phyloP scores from a whole-genome alignment of 2,888 invertebrate genomes.

The Drosophila antonietae region DNA sequence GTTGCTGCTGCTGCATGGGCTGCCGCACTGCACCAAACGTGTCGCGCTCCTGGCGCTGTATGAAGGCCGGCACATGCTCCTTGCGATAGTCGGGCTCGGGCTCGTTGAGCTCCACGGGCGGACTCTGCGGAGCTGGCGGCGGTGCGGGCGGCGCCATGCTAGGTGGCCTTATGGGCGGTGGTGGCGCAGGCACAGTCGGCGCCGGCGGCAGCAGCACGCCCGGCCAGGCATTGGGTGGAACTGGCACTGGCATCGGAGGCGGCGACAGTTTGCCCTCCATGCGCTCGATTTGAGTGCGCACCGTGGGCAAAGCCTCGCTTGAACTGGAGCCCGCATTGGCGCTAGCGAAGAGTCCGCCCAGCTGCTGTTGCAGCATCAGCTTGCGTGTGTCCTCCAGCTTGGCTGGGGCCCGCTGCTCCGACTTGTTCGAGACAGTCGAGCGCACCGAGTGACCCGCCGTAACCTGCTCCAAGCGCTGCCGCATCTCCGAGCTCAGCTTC shows the following conservation, averaged over 20 bases:
- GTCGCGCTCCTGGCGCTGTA: constrained; percentile 89
- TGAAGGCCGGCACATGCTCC: constrained; percentile 86
- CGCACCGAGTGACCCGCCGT: constrained; percentile 95
- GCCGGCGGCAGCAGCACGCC: constrained; percentile 88
- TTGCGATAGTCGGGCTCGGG: constrained; percentile 73
- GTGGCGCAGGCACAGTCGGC: constrained; percentile 86
- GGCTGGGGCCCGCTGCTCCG: constrained; percentile 90
- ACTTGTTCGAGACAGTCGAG: constrained; percentile 89
- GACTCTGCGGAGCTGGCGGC: constrained; percentile 89
- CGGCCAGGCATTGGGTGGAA: constrained; percentile 87
- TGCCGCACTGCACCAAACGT: constrained; percentile 91
- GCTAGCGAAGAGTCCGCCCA: constrained; percentile 86
- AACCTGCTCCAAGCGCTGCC: constrained; percentile 93
- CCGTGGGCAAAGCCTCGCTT: constrained; percentile 76
- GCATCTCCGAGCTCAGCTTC: constrained; percentile 96
- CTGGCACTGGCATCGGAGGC: constrained; percentile 81
- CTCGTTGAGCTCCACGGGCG: constrained; percentile 67
- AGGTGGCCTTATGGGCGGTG: constrained; percentile 86
- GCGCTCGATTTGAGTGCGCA: constrained; percentile 86
- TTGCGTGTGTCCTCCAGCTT: constrained; percentile 95
- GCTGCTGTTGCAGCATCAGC: constrained; percentile 93
- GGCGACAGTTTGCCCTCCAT: constrained; percentile 86
- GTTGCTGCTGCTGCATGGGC: constrained; percentile 32
- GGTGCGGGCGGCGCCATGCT: constrained; percentile 86
- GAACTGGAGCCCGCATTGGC: constrained; percentile 27